These are phyloP conservation scores for Strix uralensis DNA, from an alignment of 2,113 vertebrate genomes.

Conservation along the genomic window DNA sequence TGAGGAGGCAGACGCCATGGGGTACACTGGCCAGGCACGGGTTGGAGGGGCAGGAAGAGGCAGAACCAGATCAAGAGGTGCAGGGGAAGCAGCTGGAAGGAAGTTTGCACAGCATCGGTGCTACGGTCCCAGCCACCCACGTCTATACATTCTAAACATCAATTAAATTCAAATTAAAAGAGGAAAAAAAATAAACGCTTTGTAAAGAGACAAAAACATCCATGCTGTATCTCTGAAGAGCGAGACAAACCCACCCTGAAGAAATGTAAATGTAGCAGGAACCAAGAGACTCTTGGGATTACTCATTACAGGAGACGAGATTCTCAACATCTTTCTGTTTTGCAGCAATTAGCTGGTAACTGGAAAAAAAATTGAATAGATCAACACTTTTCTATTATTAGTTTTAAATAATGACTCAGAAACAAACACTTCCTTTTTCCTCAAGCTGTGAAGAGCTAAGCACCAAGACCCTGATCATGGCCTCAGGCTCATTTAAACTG, in stretches of 20 bases:
- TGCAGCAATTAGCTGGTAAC: conserved; percentile 54
- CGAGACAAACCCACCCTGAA: neutral
- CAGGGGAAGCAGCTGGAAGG: conserved; percentile 30
- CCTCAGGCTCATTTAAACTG: conserved; percentile 22
- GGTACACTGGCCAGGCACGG: neutral
- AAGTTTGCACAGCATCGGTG: neutral
- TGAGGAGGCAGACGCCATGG: neutral
- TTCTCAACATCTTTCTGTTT: conserved; percentile 42
- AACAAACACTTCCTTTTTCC: conserved; percentile 34
- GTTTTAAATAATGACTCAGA: conserved; percentile 59
- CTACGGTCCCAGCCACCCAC: neutral
- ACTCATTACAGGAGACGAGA: conserved; percentile 39
- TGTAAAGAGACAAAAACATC: conserved; percentile 24
- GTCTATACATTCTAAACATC: neutral
- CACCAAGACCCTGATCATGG: neutral
- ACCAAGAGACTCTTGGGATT: conserved; percentile 4
- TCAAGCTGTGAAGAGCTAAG: conserved; percentile 1
- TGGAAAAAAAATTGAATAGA: conserved; percentile 13
- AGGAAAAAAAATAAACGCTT: conserved; percentile 3
- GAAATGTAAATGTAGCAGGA: conserved; percentile 52
- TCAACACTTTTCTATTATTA: conserved; percentile 60
- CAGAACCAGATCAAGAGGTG: neutral
- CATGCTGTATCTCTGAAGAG: neutral
- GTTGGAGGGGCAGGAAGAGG: neutral
- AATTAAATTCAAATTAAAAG: conserved; percentile 17